A percentile compares a stretch with the other conserved stretches of the same genome.
Evolutionary conservation across 1,140 invertebrate species (phyloP).

Genomic region (Microplitis demolitor): DNA sequence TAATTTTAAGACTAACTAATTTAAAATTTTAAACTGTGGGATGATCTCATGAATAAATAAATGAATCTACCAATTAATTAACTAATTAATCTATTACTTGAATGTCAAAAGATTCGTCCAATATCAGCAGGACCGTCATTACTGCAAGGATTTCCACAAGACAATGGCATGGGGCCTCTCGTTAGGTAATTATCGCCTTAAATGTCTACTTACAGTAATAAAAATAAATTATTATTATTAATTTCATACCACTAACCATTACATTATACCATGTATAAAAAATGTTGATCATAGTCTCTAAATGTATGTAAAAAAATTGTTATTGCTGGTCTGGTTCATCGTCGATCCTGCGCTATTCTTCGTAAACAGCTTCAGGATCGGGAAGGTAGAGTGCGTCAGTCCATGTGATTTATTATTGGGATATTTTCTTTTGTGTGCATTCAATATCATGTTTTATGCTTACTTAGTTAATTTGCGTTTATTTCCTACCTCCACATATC

Average conservation of each 20-base stretch:
- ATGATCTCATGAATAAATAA: too few species aligned
- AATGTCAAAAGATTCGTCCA: conserved; percentile 63
- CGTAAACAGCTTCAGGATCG: conserved; percentile 68
- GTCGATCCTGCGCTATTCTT: conserved; percentile 31
- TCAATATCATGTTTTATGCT: conserved; percentile 69
- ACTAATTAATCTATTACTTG: too few species aligned
- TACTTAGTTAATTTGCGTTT: conserved; percentile 58
- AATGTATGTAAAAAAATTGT: conserved; percentile 34
- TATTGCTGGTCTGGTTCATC: conserved; percentile 46
- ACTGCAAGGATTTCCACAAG: conserved; percentile 61
- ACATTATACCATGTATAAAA: too few species aligned
- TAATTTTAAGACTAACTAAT: too few species aligned
- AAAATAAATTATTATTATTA: too few species aligned
- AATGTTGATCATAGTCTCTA: neutral
- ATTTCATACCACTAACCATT: conserved; percentile 7
- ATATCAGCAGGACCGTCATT: conserved; percentile 66
- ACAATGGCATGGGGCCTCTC: conserved; percentile 61
- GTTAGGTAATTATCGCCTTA: conserved; percentile 59
- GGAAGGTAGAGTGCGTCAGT: conserved; percentile 73
- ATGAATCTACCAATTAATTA: too few species aligned
- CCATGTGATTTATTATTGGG: conserved; percentile 68
- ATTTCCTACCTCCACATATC: conserved; percentile 29
- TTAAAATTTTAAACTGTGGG: too few species aligned
- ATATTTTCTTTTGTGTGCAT: conserved; percentile 68
- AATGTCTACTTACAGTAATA: neutral